These are phyloP conservation scores for Odobenus rosmarus DNA, from an alignment of 2,113 vertebrate species.

Conservation along the genomic window DNA sequence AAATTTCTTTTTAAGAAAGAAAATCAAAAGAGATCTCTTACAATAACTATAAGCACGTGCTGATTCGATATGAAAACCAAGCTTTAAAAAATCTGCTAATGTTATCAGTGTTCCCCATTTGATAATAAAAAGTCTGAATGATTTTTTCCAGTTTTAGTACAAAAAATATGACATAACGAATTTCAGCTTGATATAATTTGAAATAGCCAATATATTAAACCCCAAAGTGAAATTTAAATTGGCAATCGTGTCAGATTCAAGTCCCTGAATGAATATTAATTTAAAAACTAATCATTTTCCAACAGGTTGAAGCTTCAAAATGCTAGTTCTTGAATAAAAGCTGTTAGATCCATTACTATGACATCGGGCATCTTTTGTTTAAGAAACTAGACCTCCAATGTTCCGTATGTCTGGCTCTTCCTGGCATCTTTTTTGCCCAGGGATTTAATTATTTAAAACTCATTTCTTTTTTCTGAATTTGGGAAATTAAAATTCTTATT, in stretches of 20 bases:
- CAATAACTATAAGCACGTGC: background rate
- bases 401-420: background rate
- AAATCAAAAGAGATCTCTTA: background rate
- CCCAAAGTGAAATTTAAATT: conserved; percentile 75
- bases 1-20: background rate
- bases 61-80: conserved; percentile 35
- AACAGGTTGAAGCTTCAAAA: conserved; percentile 58
- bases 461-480: background rate
- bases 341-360: background rate
- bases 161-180: conserved; percentile 69
- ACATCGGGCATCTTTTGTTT: background rate
- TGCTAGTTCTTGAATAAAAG: conserved; percentile 56
- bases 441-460: conserved; percentile 25
- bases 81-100: conserved; percentile 41
- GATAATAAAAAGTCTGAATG: conserved; percentile 68
- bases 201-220: conserved; percentile 69
- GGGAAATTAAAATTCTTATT: background rate
- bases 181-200: conserved; percentile 59
- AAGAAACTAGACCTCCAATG: conserved; percentile 16
- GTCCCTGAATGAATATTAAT: conserved; percentile 72
- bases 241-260: conserved; percentile 63
- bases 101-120: conserved; percentile 25
- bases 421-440: background rate
- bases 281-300: conserved; percentile 70
- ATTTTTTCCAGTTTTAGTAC: conserved; percentile 59